Evolutionary conservation across 2,113 vertebrate genomes (phyloP).

Genomic region (Cairina moschata): DNA sequence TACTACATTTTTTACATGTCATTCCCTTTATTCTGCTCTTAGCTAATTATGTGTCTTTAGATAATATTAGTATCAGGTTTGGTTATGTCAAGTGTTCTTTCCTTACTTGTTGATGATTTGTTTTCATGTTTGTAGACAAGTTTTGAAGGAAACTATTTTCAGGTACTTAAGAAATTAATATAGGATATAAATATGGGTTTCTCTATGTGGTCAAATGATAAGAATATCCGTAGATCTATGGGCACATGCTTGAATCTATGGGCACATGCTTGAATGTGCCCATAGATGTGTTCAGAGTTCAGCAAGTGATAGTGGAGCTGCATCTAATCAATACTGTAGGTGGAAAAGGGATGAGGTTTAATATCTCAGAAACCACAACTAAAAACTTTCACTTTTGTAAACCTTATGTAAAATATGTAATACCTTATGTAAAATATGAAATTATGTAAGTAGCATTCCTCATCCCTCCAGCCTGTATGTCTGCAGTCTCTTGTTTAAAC

Average conservation of each 20-base stretch:
- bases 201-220: not conserved
- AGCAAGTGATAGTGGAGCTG: not conserved
- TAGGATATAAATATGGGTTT: not conserved
- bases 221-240: not conserved
- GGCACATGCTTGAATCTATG: not conserved
- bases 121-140: not conserved
- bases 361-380: not conserved
- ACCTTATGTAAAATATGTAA: not conserved
- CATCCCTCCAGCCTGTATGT: not conserved
- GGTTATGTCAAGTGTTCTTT: not conserved
- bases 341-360: not conserved
- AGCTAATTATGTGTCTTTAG: not conserved
- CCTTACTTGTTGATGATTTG: not conserved
- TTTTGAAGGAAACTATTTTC: not conserved
- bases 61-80: not conserved
- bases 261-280: not conserved
- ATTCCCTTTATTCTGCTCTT: not conserved
- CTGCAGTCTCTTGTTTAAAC: not conserved
- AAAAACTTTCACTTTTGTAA: not conserved
- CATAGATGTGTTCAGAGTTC: not conserved
- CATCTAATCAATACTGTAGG: not conserved
- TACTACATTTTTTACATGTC: not conserved
- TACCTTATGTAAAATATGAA: not conserved
- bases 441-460: not conserved
- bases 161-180: not conserved